Conservation (phyloP, 2,888 invertebrate species). For the Ceraclea dissimilis region DNA sequence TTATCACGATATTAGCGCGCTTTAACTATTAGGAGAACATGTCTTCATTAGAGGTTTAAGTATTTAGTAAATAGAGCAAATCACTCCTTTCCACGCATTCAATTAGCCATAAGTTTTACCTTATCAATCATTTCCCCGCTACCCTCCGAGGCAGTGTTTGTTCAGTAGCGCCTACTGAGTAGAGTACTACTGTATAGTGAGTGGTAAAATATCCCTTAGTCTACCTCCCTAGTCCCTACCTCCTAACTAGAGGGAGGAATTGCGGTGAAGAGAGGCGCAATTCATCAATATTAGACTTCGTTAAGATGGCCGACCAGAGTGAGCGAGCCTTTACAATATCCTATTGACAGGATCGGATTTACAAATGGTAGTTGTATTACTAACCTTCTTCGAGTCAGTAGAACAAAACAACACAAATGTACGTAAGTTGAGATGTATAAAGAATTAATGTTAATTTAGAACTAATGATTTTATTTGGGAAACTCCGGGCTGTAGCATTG, state of each 20-base stretch:
- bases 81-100: conserved; percentile 21
- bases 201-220: no score
- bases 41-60: neutral
- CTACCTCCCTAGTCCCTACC: conserved; percentile 3
- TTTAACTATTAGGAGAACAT: neutral
- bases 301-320: conserved; percentile 25
- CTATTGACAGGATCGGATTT: neutral
- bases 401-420: no score
- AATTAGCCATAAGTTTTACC: conserved; percentile 26
- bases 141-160: conserved; percentile 12
- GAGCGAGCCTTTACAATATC: conserved; percentile 15
- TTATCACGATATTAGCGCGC: no score
- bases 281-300: conserved; percentile 27
- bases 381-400: no score
- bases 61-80: conserved; percentile 8
- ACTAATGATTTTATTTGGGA: no score
- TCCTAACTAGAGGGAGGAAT: neutral
- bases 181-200: neutral
- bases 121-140: conserved; percentile 25
- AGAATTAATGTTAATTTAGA: no score
- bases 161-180: conserved; percentile 10
- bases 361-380: no score
- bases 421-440: no score
- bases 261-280: conserved; percentile 14
- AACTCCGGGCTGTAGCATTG: no score